Evolutionary conservation across 2,797 vertebrate genomes (phyloP).

Genomic region (Parambassis ranga): DNA sequence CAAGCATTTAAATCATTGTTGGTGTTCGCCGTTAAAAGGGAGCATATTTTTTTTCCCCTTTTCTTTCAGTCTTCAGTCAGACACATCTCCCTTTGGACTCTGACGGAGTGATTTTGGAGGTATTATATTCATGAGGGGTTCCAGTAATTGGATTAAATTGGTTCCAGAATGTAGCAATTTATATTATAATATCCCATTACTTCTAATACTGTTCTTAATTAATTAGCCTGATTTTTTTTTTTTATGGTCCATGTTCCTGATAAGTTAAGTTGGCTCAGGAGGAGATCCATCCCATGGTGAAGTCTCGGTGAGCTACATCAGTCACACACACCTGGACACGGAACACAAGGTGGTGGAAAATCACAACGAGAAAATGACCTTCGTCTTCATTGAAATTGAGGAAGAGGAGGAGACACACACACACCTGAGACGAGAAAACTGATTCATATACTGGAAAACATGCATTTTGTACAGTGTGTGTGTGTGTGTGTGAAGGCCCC

Average conservation of each 20-base stretch:
- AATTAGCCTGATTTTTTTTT: slow-evolving; percentile 81
- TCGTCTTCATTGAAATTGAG: background rate
- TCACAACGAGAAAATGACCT: slow-evolving; percentile 10
- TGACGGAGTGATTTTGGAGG: slow-evolving; percentile 86
- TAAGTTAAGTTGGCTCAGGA: slow-evolving; percentile 79
- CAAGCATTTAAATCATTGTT: slow-evolving; percentile 74
- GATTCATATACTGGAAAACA: background rate
- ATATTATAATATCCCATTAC: slow-evolving; percentile 91
- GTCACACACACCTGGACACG: slow-evolving; percentile 65
- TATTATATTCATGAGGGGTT: slow-evolving; percentile 89
- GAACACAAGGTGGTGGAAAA: background rate
- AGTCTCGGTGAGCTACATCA: slow-evolving; percentile 16
- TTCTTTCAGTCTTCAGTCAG: slow-evolving; percentile 76
- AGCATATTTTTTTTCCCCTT: slow-evolving; percentile 67
- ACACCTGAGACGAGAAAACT: background rate
- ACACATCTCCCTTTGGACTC: slow-evolving; percentile 85
- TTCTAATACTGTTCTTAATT: slow-evolving; percentile 89
- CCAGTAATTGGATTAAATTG: slow-evolving; percentile 91
- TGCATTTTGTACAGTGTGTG: background rate
- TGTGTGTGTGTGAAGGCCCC: slow-evolving; percentile 30
- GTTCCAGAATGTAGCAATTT: slow-evolving; percentile 91
- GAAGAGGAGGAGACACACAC: background rate
- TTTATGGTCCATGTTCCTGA: slow-evolving; percentile 69
- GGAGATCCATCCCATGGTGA: slow-evolving; percentile 56
- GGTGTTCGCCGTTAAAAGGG: slow-evolving; percentile 72